Percentiles rank a stretch among this genome's conserved stretches.
phyloP scores from a whole-genome alignment of 2,113 vertebrate genomes.

The Crocuta crocuta region DNA sequence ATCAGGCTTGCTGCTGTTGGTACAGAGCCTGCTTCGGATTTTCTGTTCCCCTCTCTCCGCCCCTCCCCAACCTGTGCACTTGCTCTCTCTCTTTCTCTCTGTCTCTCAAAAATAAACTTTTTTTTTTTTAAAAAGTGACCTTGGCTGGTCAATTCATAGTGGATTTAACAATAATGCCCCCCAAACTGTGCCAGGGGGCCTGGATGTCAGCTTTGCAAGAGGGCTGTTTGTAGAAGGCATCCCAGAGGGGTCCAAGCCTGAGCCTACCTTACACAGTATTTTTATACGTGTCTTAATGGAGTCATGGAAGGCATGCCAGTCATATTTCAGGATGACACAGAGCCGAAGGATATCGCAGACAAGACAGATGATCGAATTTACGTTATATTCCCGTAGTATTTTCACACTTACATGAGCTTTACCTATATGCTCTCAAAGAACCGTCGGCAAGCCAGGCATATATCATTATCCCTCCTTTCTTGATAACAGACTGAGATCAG shows the following conservation, averaged over 20 bases:
- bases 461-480: background rate
- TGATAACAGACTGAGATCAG: background rate
- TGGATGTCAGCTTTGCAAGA: background rate
- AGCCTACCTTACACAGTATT: background rate
- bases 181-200: background rate
- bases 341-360: background rate
- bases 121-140: background rate
- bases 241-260: background rate
- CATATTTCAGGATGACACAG: background rate
- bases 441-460: background rate
- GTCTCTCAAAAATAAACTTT: too few species aligned
- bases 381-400: background rate
- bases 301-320: background rate
- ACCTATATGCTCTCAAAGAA: background rate
- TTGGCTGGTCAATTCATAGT: background rate
- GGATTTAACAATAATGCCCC: background rate
- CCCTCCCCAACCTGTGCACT: too few species aligned
- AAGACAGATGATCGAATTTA: background rate
- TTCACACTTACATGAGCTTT: background rate
- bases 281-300: background rate
- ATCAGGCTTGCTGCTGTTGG: too few species aligned
- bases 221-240: background rate
- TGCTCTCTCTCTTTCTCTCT: too few species aligned
- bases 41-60: too few species aligned
- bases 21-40: too few species aligned